Conservation (phyloP, 1,140 invertebrate species). For the Drosophila nasuta region DNA sequence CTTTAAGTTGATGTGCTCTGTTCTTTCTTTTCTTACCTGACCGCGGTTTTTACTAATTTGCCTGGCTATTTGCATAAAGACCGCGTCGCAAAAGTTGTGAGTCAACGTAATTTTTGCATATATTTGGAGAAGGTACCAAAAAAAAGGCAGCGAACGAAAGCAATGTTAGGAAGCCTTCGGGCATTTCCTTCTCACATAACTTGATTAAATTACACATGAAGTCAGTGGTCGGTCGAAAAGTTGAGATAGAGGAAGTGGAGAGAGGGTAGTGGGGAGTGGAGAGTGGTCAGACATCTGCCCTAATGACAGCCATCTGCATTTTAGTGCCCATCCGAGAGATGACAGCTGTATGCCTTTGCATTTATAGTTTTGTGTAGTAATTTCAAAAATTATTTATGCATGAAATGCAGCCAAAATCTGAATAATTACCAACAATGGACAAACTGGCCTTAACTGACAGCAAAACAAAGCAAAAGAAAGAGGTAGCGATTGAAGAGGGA, state of each 20-base stretch:
- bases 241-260: not conserved
- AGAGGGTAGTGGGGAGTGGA: not conserved
- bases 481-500: not conserved
- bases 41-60: conserved; percentile 68
- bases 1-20: conserved; percentile 38
- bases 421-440: conserved; percentile 74
- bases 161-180: conserved; percentile 12
- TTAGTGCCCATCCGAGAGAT: conserved; percentile 55
- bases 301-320: conserved; percentile 76
- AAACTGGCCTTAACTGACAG: conserved; percentile 46
- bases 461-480: conserved; percentile 39
- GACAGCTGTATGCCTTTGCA: conserved; percentile 66
- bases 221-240: not conserved
- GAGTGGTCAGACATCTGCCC: conserved; percentile 10
- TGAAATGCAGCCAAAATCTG: conserved; percentile 73
- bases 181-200: conserved; percentile 51
- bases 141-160: conserved; percentile 8
- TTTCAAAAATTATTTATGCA: conserved; percentile 71
- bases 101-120: conserved; percentile 58
- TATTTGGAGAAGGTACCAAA: conserved; percentile 30
- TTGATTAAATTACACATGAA: conserved; percentile 65
- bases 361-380: conserved; percentile 63
- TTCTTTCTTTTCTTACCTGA: conserved; percentile 25
- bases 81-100: conserved; percentile 49
- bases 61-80: conserved; percentile 74